These are phyloP conservation scores for Leiothrix lutea DNA, from an alignment of 2,113 vertebrate genomes.

Conservation along the genomic window DNA sequence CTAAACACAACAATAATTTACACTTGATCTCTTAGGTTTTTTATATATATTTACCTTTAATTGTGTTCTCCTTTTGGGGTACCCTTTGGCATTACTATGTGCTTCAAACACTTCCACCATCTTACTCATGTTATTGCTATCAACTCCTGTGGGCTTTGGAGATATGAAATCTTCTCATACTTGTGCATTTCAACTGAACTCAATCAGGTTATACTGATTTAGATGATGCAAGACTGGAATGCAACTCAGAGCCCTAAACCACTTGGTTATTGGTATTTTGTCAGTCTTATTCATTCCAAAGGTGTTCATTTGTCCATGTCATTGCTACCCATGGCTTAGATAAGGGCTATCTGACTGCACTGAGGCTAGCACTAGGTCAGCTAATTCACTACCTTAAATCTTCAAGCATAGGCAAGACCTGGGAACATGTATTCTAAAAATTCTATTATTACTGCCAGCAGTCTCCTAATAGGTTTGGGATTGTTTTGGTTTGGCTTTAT, in stretches of 20 bases:
- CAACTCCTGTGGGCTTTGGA: neutral
- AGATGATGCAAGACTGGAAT: neutral
- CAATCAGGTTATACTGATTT: neutral
- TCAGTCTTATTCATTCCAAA: neutral
- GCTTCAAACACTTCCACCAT: neutral
- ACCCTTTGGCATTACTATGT: neutral
- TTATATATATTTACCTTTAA: neutral
- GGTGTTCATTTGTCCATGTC: neutral
- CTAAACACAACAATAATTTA: neutral
- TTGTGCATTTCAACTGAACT: neutral
- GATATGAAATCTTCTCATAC: neutral
- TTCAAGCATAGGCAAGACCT: neutral
- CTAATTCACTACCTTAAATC: neutral
- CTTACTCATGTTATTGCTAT: neutral
- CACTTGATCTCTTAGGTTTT: neutral
- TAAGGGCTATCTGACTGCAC: neutral
- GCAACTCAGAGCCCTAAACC: neutral
- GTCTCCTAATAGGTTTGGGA: neutral
- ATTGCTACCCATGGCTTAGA: neutral
- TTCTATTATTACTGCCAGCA: neutral
- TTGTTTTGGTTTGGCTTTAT: neutral
- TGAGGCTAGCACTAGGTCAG: neutral
- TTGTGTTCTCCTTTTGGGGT: neutral
- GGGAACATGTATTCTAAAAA: neutral
- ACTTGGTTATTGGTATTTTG: neutral